Evolutionary conservation across 2,888 invertebrate species (phyloP).

Genomic region (Metacarcinus magister): DNA sequence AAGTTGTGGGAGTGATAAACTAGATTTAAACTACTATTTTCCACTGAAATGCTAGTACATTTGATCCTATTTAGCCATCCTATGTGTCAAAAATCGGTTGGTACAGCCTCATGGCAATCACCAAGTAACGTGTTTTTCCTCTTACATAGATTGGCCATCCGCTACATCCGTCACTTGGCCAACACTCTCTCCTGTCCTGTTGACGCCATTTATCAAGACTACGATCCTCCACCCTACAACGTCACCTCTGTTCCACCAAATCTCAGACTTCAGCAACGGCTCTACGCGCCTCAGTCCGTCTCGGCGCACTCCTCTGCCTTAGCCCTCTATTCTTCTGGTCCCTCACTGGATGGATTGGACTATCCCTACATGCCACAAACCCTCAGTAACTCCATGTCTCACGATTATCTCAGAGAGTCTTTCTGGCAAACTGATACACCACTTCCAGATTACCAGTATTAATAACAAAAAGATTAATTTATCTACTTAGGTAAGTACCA

Average conservation of each 20-base stretch:
- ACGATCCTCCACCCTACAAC: conserved; percentile 82
- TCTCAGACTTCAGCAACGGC: conserved; percentile 77
- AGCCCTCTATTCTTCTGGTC: conserved; percentile 65
- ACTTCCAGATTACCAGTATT: conserved; percentile 74
- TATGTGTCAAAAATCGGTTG: not conserved
- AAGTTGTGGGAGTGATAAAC: not conserved
- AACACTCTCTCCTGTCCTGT: conserved; percentile 78
- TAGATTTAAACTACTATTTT: not conserved
- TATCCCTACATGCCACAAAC: conserved; percentile 79
- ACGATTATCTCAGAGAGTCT: conserved; percentile 74
- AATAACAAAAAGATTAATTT: not conserved
- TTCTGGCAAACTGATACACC: conserved; percentile 74
- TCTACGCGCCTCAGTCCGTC: conserved; percentile 69
- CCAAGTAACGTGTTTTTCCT: not conserved
- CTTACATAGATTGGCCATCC: conserved; percentile 79
- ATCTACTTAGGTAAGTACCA: conserved; percentile 34
- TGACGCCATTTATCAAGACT: conserved; percentile 77
- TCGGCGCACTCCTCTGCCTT: conserved; percentile 66
- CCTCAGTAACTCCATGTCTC: conserved; percentile 47
- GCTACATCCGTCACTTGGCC: conserved; percentile 82
- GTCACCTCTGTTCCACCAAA: conserved; percentile 77
- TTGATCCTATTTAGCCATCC: not conserved
- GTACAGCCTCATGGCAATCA: not conserved
- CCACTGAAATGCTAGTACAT: not conserved
- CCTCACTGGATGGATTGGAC: conserved; percentile 69